These are phyloP conservation scores for Passer montanus DNA, from an alignment of 2,113 vertebrate genomes.

Conservation along the genomic window DNA sequence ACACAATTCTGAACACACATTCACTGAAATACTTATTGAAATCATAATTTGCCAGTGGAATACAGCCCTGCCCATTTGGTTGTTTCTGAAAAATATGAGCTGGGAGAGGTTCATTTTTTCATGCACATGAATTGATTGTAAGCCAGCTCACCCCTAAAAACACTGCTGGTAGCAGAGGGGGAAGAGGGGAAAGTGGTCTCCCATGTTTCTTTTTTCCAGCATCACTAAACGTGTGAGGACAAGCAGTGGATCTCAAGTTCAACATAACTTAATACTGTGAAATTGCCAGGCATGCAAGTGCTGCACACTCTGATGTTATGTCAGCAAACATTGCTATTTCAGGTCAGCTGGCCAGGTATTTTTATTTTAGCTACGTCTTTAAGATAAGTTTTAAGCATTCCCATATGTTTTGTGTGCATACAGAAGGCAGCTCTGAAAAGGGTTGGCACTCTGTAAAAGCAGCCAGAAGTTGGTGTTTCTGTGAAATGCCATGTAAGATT, in stretches of 20 bases:
- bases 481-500: neutral
- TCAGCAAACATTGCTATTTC: neutral
- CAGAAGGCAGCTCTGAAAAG: neutral
- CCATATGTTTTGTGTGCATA: rapidly evolving
- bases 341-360: rapidly evolving
- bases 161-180: neutral
- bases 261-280: rapidly evolving
- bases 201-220: neutral
- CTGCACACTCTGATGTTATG: rapidly evolving
- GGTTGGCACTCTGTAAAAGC: neutral
- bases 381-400: neutral
- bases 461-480: neutral
- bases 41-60: neutral
- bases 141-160: neutral
- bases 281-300: neutral
- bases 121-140: neutral
- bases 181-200: neutral
- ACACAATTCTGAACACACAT: neutral
- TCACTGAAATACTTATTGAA: neutral
- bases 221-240: rapidly evolving
- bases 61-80: neutral
- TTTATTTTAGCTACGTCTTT: neutral
- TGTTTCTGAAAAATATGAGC: neutral
- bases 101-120: neutral
- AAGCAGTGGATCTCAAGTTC: neutral